Evolutionary conservation across 1,140 invertebrate genomes (phyloP).

Genomic region (Brachionus koreanus): DNA sequence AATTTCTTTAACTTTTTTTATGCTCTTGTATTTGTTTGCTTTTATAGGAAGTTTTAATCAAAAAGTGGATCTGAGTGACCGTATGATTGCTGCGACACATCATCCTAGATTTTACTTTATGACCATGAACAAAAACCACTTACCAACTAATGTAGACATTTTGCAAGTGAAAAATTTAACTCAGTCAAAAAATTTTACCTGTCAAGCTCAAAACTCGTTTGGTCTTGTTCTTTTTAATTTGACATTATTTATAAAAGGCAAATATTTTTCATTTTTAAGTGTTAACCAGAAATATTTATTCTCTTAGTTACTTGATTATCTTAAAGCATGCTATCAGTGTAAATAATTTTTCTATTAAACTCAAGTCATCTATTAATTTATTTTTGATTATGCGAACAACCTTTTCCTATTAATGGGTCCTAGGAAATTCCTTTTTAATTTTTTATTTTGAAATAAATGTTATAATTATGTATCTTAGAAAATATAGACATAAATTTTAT

Average conservation of each 20-base stretch:
- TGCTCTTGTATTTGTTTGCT: not conserved
- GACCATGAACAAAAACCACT: not conserved
- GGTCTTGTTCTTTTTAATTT: conserved; percentile 40
- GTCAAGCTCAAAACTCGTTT: conserved; percentile 42
- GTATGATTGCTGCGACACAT: not conserved
- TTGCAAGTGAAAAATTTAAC: conserved; percentile 36
- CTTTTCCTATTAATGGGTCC: not conserved
- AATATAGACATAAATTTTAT: not conserved
- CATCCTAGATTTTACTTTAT: not conserved
- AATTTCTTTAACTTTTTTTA: not conserved
- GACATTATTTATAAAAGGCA: conserved; percentile 36
- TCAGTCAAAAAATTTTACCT: conserved; percentile 27
- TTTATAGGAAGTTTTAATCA: conserved; percentile 27
- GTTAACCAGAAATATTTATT: not conserved
- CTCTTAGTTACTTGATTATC: not conserved
- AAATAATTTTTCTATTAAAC: no score
- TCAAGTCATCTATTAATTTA: not conserved
- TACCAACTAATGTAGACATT: conserved; percentile 29
- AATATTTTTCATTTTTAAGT: conserved; percentile 7
- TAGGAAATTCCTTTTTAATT: not conserved
- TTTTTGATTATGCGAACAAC: not conserved
- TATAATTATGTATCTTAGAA: not conserved
- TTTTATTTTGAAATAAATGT: no score
- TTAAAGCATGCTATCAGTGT: not conserved
- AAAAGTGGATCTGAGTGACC: not conserved